Conservation (phyloP, 2,113 vertebrate genomes). For the Hydropotes inermis region DNA sequence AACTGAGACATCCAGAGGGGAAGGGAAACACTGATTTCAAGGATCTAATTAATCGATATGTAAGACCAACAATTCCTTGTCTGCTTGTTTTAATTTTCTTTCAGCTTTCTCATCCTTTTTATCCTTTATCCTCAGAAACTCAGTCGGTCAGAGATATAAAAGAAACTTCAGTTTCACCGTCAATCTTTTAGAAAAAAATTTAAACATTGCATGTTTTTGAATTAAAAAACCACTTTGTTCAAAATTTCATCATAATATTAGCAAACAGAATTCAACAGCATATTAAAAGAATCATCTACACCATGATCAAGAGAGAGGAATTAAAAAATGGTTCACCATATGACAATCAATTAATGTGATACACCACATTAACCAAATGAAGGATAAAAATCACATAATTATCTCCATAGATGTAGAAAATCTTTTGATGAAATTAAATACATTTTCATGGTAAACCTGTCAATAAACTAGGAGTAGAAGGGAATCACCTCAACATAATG, state of each 20-base stretch:
- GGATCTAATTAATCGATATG: neutral
- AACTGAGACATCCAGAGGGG: neutral
- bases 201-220: neutral
- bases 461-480: neutral
- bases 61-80: neutral
- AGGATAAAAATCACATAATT: neutral
- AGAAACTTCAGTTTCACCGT: neutral
- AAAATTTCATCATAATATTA: neutral
- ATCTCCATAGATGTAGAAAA: neutral
- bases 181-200: neutral
- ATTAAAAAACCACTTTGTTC: neutral
- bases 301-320: neutral
- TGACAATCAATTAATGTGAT: neutral
- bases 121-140: neutral
- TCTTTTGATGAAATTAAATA: neutral
- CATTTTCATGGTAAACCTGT: neutral
- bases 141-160: neutral
- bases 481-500: neutral
- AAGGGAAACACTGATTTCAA: neutral
- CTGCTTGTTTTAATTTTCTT: neutral
- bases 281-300: neutral
- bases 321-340: neutral
- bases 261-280: neutral
- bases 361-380: neutral
- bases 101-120: neutral